A percentile compares a stretch with the other conserved stretches of the same genome.
Conservation (phyloP, 1,140 invertebrate species). For the Zaprionus ghesquierei region DNA sequence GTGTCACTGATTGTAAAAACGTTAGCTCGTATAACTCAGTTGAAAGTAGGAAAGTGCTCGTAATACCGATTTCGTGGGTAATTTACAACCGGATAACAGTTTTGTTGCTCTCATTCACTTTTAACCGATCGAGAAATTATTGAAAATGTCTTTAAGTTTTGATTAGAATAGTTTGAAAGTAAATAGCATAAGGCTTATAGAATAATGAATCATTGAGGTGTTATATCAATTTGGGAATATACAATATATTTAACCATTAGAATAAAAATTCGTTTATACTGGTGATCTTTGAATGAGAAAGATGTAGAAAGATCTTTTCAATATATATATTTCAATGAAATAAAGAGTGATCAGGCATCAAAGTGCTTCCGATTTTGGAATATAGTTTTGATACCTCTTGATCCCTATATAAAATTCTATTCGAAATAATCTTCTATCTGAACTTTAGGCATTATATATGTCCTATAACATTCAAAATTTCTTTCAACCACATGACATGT, state of each 20-base stretch:
- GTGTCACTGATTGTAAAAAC: constrained; percentile 74
- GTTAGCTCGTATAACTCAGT: constrained; percentile 4
- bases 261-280: background rate
- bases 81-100: constrained; percentile 37
- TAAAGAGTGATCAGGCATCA: too few relatives aligned
- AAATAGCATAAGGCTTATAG: background rate
- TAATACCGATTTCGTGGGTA: constrained; percentile 18
- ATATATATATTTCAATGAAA: too few relatives aligned
- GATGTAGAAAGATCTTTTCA: too few relatives aligned
- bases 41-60: background rate
- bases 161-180: background rate
- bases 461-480: too few relatives aligned
- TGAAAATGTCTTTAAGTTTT: background rate
- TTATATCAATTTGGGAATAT: background rate
- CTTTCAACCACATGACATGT: background rate
- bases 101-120: constrained; percentile 6
- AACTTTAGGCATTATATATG: too few relatives aligned
- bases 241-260: too few relatives aligned
- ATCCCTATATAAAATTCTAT: background rate
- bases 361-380: too few relatives aligned
- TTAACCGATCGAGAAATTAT: background rate
- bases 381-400: too few relatives aligned
- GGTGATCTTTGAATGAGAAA: background rate
- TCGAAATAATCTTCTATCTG: background rate
- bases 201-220: background rate